phyloP scores from a whole-genome alignment of 2,113 vertebrate species.

The Megaptera novaeangliae region DNA sequence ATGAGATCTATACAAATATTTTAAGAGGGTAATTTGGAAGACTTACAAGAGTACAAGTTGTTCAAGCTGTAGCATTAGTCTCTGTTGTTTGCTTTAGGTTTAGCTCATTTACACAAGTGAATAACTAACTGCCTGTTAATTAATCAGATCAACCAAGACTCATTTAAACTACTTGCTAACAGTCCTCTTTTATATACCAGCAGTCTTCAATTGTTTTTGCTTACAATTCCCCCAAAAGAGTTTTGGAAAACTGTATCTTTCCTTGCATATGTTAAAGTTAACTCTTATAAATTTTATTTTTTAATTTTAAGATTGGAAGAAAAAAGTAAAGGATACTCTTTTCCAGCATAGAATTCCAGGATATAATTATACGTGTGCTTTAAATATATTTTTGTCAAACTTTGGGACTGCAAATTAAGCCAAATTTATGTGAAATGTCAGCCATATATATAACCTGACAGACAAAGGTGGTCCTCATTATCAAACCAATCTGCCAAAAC shows the following conservation, averaged over 20 bases:
- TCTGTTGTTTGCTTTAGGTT: background rate
- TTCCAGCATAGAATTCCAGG: background rate
- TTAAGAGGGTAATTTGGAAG: constrained; percentile 33
- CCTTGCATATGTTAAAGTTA: background rate
- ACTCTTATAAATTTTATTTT: background rate
- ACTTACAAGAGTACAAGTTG: constrained; percentile 11
- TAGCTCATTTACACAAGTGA: constrained; percentile 8
- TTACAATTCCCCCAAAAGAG: background rate
- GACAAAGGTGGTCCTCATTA: background rate
- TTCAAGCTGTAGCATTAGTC: background rate
- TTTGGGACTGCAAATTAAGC: background rate
- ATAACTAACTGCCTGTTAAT: background rate
- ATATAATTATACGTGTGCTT: background rate
- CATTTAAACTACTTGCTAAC: background rate
- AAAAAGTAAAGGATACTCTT: background rate
- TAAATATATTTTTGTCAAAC: background rate
- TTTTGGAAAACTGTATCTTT: background rate
- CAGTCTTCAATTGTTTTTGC: background rate
- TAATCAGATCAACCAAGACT: constrained; percentile 6
- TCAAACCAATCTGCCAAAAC: background rate
- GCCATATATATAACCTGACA: background rate
- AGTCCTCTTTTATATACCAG: background rate
- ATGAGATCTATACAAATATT: constrained; percentile 22
- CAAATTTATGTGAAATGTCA: background rate
- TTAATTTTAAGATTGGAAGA: background rate